These are phyloP conservation scores for Aelia acuminata DNA, from an alignment of 2,888 invertebrate genomes.

Conservation along the genomic window DNA sequence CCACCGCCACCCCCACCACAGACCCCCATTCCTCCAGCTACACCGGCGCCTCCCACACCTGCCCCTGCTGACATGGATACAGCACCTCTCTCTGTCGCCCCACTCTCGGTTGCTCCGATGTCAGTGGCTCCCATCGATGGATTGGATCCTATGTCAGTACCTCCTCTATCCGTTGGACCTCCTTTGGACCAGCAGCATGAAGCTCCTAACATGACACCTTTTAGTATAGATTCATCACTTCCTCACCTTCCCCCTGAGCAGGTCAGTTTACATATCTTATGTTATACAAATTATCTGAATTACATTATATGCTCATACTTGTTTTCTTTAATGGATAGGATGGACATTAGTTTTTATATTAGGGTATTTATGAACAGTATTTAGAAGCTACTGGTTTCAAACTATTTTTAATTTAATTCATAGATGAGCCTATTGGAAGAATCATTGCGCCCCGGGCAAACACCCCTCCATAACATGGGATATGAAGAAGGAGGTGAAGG, in stretches of 20 bases:
- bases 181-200: conserved; percentile 57
- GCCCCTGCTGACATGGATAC: conserved; percentile 61
- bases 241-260: conserved; percentile 79
- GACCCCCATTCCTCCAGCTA: conserved; percentile 68
- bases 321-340: background rate
- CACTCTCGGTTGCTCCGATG: conserved; percentile 64
- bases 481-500: conserved; percentile 61
- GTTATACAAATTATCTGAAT: background rate
- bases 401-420: background rate
- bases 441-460: conserved; percentile 63
- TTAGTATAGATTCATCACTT: conserved; percentile 73
- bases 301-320: background rate
- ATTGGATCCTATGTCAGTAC: conserved; percentile 63
- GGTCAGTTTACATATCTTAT: conserved; percentile 68
- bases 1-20: conserved; percentile 49
- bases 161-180: conserved; percentile 64
- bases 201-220: conserved; percentile 65
- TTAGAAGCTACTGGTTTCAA: background rate
- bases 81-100: conserved; percentile 63
- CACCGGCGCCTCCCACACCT: conserved; percentile 67
- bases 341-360: background rate
- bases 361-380: background rate
- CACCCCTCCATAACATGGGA: conserved; percentile 64
- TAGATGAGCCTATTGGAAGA: conserved; percentile 64
- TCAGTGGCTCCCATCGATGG: conserved; percentile 67